A percentile compares a stretch with the other conserved stretches of the same genome.
Conservation (phyloP, 1,140 invertebrate genomes). For the Drosophila miranda region DNA sequence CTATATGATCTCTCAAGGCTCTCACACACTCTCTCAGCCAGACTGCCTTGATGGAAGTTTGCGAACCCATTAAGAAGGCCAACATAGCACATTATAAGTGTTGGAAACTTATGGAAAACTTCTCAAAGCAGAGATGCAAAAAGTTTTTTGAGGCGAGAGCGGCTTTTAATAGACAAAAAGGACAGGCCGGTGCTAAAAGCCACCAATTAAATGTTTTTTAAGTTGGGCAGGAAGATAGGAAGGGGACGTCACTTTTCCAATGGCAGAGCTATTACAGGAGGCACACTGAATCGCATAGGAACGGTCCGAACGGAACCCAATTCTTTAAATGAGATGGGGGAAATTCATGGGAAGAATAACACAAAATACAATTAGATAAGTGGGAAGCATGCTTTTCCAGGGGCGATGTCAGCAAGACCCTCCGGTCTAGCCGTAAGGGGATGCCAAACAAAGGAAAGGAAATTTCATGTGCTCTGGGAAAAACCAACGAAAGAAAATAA, state of each 20-base stretch:
- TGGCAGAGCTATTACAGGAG: constrained; percentile 27
- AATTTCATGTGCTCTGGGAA: background rate
- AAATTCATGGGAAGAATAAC: constrained; percentile 30
- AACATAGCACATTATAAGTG: constrained; percentile 20
- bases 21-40: background rate
- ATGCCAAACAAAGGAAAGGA: constrained; percentile 21
- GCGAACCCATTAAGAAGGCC: constrained; percentile 16
- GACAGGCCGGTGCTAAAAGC: constrained; percentile 30
- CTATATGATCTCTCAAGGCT: background rate
- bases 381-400: constrained; percentile 18
- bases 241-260: constrained; percentile 28
- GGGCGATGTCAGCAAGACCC: constrained; percentile 18
- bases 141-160: constrained; percentile 33
- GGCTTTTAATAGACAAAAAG: constrained; percentile 50
- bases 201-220: constrained; percentile 70
- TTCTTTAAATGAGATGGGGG: constrained; percentile 24
- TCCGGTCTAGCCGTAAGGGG: constrained; percentile 4
- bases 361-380: constrained; percentile 46
- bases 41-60: background rate
- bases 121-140: constrained; percentile 12
- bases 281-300: constrained; percentile 1
- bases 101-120: constrained; percentile 43
- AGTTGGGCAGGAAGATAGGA: constrained; percentile 34
- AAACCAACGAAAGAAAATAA: constrained; percentile 30
- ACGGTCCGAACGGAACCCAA: background rate